Conservation (phyloP, 2,113 vertebrate species). For the Suricata suricatta region DNA sequence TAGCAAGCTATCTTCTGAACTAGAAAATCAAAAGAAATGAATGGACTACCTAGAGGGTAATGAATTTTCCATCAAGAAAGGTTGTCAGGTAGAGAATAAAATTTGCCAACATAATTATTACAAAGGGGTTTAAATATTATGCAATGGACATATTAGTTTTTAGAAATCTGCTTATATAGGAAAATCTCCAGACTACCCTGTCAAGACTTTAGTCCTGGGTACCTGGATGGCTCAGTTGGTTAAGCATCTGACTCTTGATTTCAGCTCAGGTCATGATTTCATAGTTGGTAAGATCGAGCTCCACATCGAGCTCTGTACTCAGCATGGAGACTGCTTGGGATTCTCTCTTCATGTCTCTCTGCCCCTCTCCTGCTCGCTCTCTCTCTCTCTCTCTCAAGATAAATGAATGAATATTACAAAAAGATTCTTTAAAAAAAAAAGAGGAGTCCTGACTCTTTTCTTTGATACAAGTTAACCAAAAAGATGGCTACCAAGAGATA, state of each 20-base stretch:
- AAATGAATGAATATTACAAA: no score
- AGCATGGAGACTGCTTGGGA: no score
- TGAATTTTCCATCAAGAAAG: not conserved
- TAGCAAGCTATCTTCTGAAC: not conserved
- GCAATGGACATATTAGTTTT: not conserved
- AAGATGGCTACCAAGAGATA: not conserved
- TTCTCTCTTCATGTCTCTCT: no score
- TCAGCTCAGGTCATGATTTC: no score
- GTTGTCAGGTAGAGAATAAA: not conserved
- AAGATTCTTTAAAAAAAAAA: no score
- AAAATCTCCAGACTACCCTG: not conserved
- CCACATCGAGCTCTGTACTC: no score
- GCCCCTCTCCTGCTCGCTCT: no score
- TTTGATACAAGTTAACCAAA: not conserved
- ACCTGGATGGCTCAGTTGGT: no score
- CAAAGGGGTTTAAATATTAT: not conserved
- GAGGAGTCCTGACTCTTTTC: not conserved
- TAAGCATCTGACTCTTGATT: no score
- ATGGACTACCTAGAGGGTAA: not conserved
- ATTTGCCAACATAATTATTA: constrained; percentile 4
- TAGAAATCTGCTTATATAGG: not conserved
- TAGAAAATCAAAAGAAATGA: not conserved
- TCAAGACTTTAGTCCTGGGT: not conserved
- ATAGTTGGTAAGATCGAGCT: no score
- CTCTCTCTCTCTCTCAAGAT: no score